phyloP scores from a whole-genome alignment of 2,888 invertebrate species.

The Athrips mouffetella region DNA sequence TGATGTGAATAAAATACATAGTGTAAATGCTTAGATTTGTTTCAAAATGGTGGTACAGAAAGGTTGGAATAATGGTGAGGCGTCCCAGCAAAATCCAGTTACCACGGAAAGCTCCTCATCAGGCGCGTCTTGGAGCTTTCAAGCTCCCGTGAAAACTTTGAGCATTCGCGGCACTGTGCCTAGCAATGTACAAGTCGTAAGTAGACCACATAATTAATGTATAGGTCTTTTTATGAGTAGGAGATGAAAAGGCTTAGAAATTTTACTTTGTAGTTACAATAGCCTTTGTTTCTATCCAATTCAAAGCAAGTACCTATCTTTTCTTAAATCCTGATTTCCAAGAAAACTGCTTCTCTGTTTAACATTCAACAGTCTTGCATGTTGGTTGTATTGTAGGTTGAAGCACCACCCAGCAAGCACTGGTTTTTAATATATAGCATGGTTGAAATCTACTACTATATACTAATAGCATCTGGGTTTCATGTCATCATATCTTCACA shows the following conservation, averaged over 20 bases:
- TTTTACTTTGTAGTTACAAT: not conserved
- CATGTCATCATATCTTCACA: too few species aligned
- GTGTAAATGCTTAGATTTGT: not conserved
- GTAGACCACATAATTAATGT: slow-evolving; percentile 16
- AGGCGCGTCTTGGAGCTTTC: slow-evolving; percentile 58
- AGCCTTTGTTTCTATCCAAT: not conserved
- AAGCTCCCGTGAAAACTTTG: slow-evolving; percentile 51
- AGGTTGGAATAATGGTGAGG: slow-evolving; percentile 58
- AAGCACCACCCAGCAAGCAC: too few species aligned
- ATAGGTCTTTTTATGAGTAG: too few species aligned
- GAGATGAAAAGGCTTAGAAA: not conserved
- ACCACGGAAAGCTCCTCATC: slow-evolving; percentile 40
- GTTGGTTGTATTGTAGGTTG: too few species aligned
- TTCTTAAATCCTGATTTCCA: too few species aligned
- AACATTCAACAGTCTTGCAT: too few species aligned
- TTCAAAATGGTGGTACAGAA: slow-evolving; percentile 72
- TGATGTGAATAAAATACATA: not conserved
- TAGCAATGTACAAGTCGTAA: slow-evolving; percentile 60
- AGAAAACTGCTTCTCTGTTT: too few species aligned
- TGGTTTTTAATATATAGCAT: too few species aligned
- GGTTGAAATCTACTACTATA: too few species aligned
- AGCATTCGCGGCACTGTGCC: slow-evolving; percentile 45
- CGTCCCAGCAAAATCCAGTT: slow-evolving; percentile 47
- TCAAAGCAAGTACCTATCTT: too few species aligned
- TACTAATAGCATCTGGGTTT: too few species aligned